These are phyloP conservation scores for Sebastes kiyomatsui DNA, from an alignment of 2,797 vertebrate species.

Conservation along the genomic window DNA sequence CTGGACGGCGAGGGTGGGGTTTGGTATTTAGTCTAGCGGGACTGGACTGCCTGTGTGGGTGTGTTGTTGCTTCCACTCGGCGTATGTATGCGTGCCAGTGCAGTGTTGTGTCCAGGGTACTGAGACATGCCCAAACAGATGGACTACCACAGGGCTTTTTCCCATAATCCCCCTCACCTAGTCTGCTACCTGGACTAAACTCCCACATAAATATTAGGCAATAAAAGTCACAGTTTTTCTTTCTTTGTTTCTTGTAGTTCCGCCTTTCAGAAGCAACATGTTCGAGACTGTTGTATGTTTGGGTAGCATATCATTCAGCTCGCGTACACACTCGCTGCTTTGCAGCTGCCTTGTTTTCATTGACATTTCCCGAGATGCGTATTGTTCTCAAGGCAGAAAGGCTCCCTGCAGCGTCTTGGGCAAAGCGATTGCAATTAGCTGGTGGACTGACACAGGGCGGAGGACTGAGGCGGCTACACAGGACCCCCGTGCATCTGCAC, in stretches of 20 bases:
- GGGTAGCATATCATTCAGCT: not conserved
- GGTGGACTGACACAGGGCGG: slow-evolving; percentile 23
- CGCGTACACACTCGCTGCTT: not conserved
- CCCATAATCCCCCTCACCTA: slow-evolving; percentile 41
- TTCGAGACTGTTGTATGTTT: not conserved
- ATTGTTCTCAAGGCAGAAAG: slow-evolving; percentile 36
- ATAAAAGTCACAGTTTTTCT: not conserved
- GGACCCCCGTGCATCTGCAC: slow-evolving; percentile 15
- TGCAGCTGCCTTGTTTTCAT: slow-evolving; percentile 27
- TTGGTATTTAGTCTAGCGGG: slow-evolving; percentile 19
- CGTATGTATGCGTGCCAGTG: slow-evolving; percentile 19
- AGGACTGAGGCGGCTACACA: slow-evolving; percentile 20
- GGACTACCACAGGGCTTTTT: slow-evolving; percentile 53
- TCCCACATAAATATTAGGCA: not conserved
- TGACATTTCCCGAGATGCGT: slow-evolving; percentile 37
- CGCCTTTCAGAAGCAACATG: not conserved
- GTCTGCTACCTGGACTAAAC: slow-evolving; percentile 24
- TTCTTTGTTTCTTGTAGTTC: not conserved
- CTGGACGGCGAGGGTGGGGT: slow-evolving; percentile 12
- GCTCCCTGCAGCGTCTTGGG: slow-evolving; percentile 24
- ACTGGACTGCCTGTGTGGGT: slow-evolving; percentile 21
- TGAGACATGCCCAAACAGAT: slow-evolving; percentile 56
- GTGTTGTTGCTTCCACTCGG: slow-evolving; percentile 8
- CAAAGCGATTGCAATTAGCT: slow-evolving; percentile 43
- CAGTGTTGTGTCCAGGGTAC: slow-evolving; percentile 36